phyloP scores from a whole-genome alignment of 2,888 invertebrate genomes.

The Ptilodon capucinus region DNA sequence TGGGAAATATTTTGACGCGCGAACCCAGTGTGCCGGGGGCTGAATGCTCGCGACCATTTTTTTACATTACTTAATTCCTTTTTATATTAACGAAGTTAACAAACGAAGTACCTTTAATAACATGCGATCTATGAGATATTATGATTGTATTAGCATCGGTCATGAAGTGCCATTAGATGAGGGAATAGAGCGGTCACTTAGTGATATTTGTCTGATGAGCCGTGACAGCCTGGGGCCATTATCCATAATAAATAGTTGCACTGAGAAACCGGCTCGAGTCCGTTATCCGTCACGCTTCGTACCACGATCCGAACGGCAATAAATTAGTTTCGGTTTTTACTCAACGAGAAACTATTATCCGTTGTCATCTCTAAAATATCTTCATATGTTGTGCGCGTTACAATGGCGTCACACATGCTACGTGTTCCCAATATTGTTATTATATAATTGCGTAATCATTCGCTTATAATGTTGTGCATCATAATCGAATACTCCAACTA shows the following conservation, averaged over 20 bases:
- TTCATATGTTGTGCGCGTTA: constrained; percentile 22
- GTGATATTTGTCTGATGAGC: constrained; percentile 46
- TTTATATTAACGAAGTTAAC: background rate
- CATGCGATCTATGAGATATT: constrained; percentile 5
- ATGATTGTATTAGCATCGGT: constrained; percentile 29
- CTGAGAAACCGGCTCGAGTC: constrained; percentile 39
- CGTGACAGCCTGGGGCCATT: constrained; percentile 51
- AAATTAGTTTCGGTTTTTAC: constrained; percentile 47
- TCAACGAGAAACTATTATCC: constrained; percentile 31
- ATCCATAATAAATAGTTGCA: constrained; percentile 61
- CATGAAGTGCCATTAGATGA: constrained; percentile 29
- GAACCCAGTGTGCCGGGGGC: no score
- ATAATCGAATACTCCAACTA: constrained; percentile 3
- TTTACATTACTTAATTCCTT: constrained; percentile 21
- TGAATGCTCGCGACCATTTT: constrained; percentile 34
- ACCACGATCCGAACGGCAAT: constrained; percentile 36
- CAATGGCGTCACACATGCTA: constrained; percentile 9
- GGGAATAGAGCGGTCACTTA: constrained; percentile 40
- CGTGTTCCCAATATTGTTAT: constrained; percentile 5
- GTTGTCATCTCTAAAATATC: constrained; percentile 27
- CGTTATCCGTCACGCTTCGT: constrained; percentile 59
- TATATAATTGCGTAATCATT: no score
- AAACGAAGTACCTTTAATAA: background rate
- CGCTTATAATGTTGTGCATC: no score
- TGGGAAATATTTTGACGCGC: no score